A percentile compares a stretch with the other conserved stretches of the same genome.
phyloP scores from a whole-genome alignment of 2,888 invertebrate genomes.

The Oscheius sp. region DNA sequence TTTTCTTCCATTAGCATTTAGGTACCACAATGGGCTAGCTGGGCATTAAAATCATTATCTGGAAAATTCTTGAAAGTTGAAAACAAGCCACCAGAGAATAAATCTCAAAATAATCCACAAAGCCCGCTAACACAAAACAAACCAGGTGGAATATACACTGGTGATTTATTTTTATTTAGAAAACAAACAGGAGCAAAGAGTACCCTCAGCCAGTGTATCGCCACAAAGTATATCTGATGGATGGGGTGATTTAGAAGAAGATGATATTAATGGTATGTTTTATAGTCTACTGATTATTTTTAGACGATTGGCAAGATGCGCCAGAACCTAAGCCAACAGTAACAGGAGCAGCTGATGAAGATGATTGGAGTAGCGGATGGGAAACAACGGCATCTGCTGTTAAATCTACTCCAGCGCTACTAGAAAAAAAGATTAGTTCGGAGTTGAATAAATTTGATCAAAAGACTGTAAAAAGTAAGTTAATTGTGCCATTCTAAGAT shows the following conservation, averaged over 20 bases:
- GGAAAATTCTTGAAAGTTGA: slow-evolving; percentile 67
- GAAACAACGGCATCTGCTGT: slow-evolving; percentile 25
- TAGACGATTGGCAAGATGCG: slow-evolving; percentile 38
- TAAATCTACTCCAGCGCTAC: background rate
- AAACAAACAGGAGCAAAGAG: background rate
- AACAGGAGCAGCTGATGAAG: slow-evolving; percentile 32
- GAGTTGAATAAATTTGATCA: background rate
- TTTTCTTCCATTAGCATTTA: slow-evolving; percentile 32
- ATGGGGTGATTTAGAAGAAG: slow-evolving; percentile 55
- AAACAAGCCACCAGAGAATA: slow-evolving; percentile 23
- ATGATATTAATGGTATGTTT: slow-evolving; percentile 22
- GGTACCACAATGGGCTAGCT: slow-evolving; percentile 69
- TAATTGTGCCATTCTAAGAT: background rate
- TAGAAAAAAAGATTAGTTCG: slow-evolving; percentile 2
- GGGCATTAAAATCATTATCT: slow-evolving; percentile 68
- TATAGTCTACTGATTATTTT: background rate
- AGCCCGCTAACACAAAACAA: too few relatives aligned
- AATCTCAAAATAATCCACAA: too few relatives aligned
- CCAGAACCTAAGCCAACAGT: slow-evolving; percentile 20
- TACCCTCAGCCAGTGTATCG: background rate
- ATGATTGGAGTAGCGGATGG: slow-evolving; percentile 50
- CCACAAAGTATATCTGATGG: slow-evolving; percentile 35
- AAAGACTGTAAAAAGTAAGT: background rate
- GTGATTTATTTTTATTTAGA: background rate
- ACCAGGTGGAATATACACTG: background rate